These are phyloP conservation scores for Sinohyriopsis cumingii DNA, from an alignment of 2,888 invertebrate species.

Conservation along the genomic window DNA sequence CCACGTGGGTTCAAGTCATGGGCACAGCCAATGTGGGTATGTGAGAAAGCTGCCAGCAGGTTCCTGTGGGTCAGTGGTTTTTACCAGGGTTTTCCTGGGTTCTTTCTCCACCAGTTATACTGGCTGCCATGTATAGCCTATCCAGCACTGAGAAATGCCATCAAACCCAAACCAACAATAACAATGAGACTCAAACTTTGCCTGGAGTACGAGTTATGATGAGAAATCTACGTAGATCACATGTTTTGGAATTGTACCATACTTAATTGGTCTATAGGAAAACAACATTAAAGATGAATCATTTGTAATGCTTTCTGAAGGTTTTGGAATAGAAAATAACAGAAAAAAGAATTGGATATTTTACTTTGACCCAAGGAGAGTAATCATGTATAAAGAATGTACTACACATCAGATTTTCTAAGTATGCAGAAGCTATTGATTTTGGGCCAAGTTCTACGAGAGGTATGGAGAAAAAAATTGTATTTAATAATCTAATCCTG, in stretches of 20 bases:
- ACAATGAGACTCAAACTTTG: background rate
- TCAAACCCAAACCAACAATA: no score
- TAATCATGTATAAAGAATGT: background rate
- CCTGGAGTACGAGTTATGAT: background rate
- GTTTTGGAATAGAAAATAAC: background rate
- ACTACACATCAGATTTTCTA: slow-evolving; percentile 4
- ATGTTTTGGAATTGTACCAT: slow-evolving; percentile 2
- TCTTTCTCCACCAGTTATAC: no score
- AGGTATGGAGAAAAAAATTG: background rate
- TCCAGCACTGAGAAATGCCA: no score
- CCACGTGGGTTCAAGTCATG: no score
- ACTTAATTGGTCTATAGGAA: slow-evolving; percentile 2
- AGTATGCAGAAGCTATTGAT: slow-evolving; percentile 5
- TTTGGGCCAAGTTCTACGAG: background rate
- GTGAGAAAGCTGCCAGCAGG: no score
- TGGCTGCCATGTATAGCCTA: no score
- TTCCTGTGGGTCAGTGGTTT: no score
- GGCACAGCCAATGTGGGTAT: no score
- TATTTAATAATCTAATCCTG: slow-evolving; percentile 3
- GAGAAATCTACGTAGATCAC: slow-evolving; percentile 2
- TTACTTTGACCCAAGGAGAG: slow-evolving; percentile 1
- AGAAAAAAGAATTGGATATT: slow-evolving; percentile 10
- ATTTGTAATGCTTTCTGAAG: slow-evolving; percentile 4
- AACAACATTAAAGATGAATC: background rate
- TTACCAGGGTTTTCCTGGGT: no score